A percentile compares a stretch with the other conserved stretches of the same genome.
Conservation (phyloP, 2,797 vertebrate genomes). For the Chrosomus eos region DNA sequence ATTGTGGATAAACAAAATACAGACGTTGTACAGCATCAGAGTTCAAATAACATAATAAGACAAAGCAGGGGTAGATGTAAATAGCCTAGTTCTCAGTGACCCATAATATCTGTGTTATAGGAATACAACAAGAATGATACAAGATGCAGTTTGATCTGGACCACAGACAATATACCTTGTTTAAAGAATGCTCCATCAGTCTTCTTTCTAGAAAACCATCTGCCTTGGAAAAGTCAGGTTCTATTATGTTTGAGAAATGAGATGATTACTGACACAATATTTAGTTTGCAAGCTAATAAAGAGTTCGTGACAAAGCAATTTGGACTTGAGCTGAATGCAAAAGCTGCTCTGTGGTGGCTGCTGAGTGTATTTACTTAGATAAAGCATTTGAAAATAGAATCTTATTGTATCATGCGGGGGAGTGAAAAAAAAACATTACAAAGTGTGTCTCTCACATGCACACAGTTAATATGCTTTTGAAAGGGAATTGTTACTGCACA, state of each 20-base stretch:
- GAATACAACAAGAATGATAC: background rate
- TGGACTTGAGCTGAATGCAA: slow-evolving; percentile 52
- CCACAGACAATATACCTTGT: background rate
- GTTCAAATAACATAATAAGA: slow-evolving; percentile 10
- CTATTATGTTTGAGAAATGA: slow-evolving; percentile 37
- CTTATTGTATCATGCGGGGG: slow-evolving; percentile 64
- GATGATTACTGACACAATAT: slow-evolving; percentile 62
- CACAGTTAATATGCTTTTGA: slow-evolving; percentile 70
- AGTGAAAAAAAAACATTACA: slow-evolving; percentile 69
- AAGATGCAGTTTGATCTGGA: background rate
- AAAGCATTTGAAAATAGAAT: slow-evolving; percentile 62
- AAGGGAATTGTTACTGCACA: slow-evolving; percentile 70
- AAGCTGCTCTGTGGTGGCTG: slow-evolving; percentile 45
- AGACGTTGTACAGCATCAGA: background rate
- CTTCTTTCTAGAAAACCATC: slow-evolving; percentile 50
- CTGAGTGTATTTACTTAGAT: slow-evolving; percentile 47
- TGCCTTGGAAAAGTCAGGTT: slow-evolving; percentile 20
- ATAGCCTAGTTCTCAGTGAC: slow-evolving; percentile 6
- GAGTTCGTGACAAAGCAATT: slow-evolving; percentile 64
- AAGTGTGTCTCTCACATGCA: slow-evolving; percentile 66
- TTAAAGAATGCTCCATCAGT: background rate
- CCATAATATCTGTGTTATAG: background rate
- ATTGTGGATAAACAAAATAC: slow-evolving; percentile 6
- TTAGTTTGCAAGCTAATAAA: slow-evolving; percentile 57
- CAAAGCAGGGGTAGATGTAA: background rate